Base-by-base conservation (phyloP, 2,113 vertebrate genomes). In the Hydropotes inermis region DNA sequence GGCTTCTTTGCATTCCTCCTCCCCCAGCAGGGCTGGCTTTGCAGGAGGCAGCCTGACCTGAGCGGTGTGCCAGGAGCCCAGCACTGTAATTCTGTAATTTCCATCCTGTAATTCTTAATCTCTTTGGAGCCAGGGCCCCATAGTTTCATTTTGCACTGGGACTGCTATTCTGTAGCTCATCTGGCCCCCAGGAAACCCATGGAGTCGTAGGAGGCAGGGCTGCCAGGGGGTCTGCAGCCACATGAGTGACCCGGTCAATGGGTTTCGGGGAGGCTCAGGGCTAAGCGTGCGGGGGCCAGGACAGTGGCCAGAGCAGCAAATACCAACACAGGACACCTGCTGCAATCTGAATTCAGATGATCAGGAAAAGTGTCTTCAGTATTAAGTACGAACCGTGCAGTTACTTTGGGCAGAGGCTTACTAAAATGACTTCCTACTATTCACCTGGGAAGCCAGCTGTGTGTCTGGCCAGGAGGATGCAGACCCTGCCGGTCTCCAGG, bases 211-310 rank as follows among this genome's bases (percentile, higher is more conserved):
- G 87, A 89, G 27, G 78, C 28, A 36, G 13, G 86, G 52, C 14
- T 21, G 30, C 52, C 86, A 47, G 55, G 36, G 19, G 0, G 28
- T 27, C 52, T 12, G n/a, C 7, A 36, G 55, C 67, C 45, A 55
- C 2, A 0, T 11, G 55, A 74, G 54, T 45, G 58, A 74, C 43
- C 47, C 30, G 64, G 52, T 33, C 36, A 21, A 39, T 55, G 50
- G 45, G 54, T 21, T 25, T 36, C 1, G 3, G 39, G 15, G 33
- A 43, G 7, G 14, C 33, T 58, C 23, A 7, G 9, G 83, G 55
- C 55, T 33, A 4, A 43, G 60, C 0, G 1, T 50, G 23, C 2
- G 0, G 21, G 7, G 47, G 8, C 57, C 17, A 21, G 28, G 12
- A 36, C 12, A 3, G 36, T 27, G 25, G 47, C 55, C 23, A 47